Evolutionary conservation across 1,140 invertebrate genomes (phyloP).

Genomic region (Ephestia elutella): DNA sequence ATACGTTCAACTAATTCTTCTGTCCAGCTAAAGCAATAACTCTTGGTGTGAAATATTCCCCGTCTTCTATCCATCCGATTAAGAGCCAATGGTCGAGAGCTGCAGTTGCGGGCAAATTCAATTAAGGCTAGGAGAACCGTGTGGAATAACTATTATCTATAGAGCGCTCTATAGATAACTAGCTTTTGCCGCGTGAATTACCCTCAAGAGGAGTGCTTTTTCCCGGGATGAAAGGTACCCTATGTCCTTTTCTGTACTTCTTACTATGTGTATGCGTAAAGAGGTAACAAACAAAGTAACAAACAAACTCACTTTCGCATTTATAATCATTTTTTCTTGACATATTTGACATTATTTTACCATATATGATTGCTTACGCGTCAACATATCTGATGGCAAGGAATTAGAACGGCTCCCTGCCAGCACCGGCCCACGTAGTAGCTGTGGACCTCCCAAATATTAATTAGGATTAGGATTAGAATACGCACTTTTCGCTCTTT

Average conservation of each 20-base stretch:
- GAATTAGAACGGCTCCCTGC: constrained; percentile 57
- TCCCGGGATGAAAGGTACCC: no score
- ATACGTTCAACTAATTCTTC: no score
- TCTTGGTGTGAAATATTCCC: not conserved
- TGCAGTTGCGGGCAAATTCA: not conserved
- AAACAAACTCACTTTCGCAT: no score
- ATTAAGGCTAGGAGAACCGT: not conserved
- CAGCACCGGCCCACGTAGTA: constrained; percentile 56
- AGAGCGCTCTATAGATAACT: not conserved
- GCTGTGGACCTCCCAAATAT: constrained; percentile 59
- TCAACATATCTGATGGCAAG: constrained; percentile 53
- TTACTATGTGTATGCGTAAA: no score
- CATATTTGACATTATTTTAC: constrained; percentile 53
- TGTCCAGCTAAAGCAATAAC: not conserved
- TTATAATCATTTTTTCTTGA: no score
- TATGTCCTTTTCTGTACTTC: no score
- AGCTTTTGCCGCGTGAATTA: no score
- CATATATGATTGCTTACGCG: constrained; percentile 49
- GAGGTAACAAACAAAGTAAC: no score
- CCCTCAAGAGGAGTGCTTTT: no score
- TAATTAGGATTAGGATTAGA: no score
- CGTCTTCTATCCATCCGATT: not conserved
- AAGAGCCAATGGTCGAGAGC: not conserved
- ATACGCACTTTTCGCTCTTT: no score
- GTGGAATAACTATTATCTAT: not conserved